phyloP scores from a whole-genome alignment of 2,113 vertebrate species.

The human (Homo sapiens) region DNA sequence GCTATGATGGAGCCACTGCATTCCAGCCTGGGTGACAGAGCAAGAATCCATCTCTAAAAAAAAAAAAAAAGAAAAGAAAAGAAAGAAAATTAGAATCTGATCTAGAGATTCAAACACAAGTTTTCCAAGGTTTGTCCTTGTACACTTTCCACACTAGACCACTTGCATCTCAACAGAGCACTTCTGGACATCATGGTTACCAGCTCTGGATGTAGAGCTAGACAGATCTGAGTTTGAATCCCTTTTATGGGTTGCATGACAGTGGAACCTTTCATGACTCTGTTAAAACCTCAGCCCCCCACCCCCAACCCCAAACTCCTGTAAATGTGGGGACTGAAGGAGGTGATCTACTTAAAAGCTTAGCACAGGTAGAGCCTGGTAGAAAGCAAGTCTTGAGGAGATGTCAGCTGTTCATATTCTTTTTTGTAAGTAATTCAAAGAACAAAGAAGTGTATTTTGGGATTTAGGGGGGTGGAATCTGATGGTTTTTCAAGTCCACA shows the following conservation, averaged over 20 bases:
- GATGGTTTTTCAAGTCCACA: not conserved
- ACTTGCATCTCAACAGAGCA: not conserved
- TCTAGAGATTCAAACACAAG: not conserved
- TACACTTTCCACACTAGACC: not conserved
- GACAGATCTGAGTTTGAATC: not conserved
- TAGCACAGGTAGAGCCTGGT: not conserved
- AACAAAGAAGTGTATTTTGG: not conserved
- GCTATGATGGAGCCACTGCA: too few relatives aligned
- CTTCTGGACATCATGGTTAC: not conserved
- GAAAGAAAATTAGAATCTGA: not conserved
- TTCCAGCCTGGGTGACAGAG: too few relatives aligned
- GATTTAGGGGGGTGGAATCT: not conserved
- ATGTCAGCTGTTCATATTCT: not conserved
- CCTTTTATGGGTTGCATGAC: not conserved
- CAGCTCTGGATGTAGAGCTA: not conserved
- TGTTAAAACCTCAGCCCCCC: not conserved
- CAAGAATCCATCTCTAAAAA: too few relatives aligned
- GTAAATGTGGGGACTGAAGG: not conserved
- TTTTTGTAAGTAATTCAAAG: not conserved
- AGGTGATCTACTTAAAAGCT: not conserved
- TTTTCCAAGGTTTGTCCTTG: not conserved
- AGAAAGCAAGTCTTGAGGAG: not conserved
- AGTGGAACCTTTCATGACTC: not conserved
- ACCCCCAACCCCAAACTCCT: not conserved
- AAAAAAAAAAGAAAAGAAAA: too few relatives aligned